phyloP scores from a whole-genome alignment of 2,113 vertebrate species.

The Mobula birostris region DNA sequence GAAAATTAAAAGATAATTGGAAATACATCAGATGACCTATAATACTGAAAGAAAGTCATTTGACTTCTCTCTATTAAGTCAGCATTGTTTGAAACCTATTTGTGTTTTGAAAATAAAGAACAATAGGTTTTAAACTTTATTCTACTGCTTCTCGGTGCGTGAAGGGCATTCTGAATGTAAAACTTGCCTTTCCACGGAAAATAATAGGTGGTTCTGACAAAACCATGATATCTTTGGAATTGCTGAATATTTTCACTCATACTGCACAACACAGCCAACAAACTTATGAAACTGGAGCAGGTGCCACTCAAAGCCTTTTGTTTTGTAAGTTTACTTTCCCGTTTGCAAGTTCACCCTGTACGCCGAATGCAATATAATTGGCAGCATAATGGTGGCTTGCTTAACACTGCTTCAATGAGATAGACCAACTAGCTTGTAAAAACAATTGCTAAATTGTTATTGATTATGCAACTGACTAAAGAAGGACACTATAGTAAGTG shows the following conservation, averaged over 20 bases:
- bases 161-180: neutral
- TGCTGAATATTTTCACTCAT: neutral
- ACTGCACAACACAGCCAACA: neutral
- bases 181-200: neutral
- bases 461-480: too few species aligned
- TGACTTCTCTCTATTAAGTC: neutral
- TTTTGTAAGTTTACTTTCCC: neutral
- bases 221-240: neutral
- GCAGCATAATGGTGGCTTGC: too few species aligned
- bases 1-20: slow-evolving; percentile 38
- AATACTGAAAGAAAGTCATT: neutral
- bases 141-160: neutral
- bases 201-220: too few species aligned
- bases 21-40: slow-evolving; percentile 32
- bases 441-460: too few species aligned
- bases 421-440: too few species aligned
- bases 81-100: neutral
- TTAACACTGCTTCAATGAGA: too few species aligned
- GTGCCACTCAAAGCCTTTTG: neutral
- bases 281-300: neutral
- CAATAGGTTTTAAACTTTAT: neutral
- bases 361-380: too few species aligned
- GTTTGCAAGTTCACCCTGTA: neutral
- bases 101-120: slow-evolving; percentile 10
- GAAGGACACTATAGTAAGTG: too few species aligned